phyloP scores from a whole-genome alignment of 1,140 invertebrate species.

The Ceratitis capitata region DNA sequence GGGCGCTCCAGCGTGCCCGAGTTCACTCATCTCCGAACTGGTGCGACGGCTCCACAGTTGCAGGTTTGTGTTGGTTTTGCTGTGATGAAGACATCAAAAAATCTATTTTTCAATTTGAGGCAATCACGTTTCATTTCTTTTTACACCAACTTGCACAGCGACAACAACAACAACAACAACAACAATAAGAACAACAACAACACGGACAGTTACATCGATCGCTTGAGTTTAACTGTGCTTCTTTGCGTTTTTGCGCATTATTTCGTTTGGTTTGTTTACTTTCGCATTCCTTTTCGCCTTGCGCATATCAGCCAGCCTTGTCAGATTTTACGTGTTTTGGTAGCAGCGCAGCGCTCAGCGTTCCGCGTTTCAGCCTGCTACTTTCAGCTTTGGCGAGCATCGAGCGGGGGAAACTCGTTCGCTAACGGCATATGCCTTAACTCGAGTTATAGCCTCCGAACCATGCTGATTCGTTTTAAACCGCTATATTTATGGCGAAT shows the following conservation, averaged over 20 bases:
- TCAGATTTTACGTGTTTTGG: slow-evolving; percentile 12
- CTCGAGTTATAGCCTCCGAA: background rate
- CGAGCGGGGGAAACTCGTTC: background rate
- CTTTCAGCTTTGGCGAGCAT: background rate
- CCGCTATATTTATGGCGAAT: background rate
- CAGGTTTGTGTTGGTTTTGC: background rate
- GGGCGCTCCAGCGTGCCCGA: no score
- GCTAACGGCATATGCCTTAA: background rate
- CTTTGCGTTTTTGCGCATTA: slow-evolving; percentile 13
- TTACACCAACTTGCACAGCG: background rate
- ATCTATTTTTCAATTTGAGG: slow-evolving; percentile 44
- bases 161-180: background rate
- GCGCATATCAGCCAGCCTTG: slow-evolving; percentile 3
- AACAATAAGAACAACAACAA: background rate
- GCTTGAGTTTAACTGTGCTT: slow-evolving; percentile 27
- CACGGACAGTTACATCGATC: background rate
- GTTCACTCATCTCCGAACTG: background rate
- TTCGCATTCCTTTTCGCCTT: slow-evolving; percentile 14
- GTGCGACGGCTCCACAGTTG: background rate
- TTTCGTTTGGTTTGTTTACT: slow-evolving; percentile 23
- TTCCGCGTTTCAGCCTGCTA: background rate
- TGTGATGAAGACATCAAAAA: slow-evolving; percentile 41
- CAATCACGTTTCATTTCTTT: slow-evolving; percentile 43
- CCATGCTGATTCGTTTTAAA: background rate
- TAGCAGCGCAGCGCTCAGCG: background rate